Evolutionary conservation across 2,113 vertebrate genomes (phyloP), one percentile per base, ranked within the genome.

Genomic region (Sylvilagus bachmani): DNA sequence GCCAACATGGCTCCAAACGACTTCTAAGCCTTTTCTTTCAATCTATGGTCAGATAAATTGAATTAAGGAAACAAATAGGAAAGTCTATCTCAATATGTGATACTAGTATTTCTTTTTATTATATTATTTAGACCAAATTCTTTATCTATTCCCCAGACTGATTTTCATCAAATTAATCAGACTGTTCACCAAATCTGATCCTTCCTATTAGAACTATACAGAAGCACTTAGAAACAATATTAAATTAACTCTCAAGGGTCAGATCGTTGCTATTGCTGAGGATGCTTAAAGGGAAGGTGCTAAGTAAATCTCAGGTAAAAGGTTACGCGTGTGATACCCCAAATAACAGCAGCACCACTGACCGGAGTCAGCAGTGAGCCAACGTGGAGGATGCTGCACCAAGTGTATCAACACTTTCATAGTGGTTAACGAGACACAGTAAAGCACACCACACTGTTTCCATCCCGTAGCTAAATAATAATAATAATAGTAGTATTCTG

Each of bases 171-270:
- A 38, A 49, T 83, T 89, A 36, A 81, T 93, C 44, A 82, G 11
- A 62, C 11, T 75, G 31, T 84, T 49, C 27, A 89, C 51, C 25
- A 91, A 87, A 70, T 33, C 17, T 24, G 33, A 89, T 25, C 67
- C 61, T n/a, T 90, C 36, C 27, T 84, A 74, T 84, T 70, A 87
- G 17, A 93, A 86, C 19, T 86, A 66, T 33, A 49, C 21, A 70
- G 89, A 90, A 87, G 51, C 25, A 58, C 22, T 33, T 78, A n/a
- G 51, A 96, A 93, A 92, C 7, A 75, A n/a, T 77, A 79, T 51
- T 29, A 77, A 89, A 66, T 78, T 90, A 89, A 75, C 12, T 44
- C 79, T 77, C 51, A 51, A 51, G 38, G 29, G 5, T 71, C 27
- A 94, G 86, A 86, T 8, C 84, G 27, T 25, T 93, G 25, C 71